Conservation (phyloP, 2,888 invertebrate species). For the Sesia bembeciformis region DNA sequence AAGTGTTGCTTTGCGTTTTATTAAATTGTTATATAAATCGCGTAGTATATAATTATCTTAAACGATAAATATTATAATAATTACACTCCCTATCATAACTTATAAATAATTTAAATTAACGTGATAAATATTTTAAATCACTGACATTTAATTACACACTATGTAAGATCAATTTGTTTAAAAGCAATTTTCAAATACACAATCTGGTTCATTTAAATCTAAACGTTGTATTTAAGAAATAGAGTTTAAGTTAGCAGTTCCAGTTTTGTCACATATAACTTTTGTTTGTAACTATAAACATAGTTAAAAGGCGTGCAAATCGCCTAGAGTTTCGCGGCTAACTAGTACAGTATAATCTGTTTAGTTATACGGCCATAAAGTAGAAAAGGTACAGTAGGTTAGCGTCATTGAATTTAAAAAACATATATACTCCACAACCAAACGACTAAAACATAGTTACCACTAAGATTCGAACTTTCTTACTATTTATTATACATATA, state of each 20-base stretch:
- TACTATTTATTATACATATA: too few species aligned
- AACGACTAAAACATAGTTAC: too few species aligned
- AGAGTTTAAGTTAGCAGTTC: neutral
- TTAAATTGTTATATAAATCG: too few species aligned
- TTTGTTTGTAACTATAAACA: neutral
- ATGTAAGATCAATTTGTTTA: neutral
- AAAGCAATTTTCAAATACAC: neutral
- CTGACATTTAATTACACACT: neutral
- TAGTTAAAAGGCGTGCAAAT: constrained; percentile 6
- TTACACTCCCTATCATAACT: too few species aligned
- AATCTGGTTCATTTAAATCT: too few species aligned
- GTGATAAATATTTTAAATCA: neutral
- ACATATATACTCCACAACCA: too few species aligned
- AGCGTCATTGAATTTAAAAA: too few species aligned
- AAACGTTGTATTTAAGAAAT: neutral
- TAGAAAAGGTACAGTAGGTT: neutral
- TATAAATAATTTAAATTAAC: too few species aligned
- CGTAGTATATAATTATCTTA: too few species aligned
- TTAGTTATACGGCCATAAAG: constrained; percentile 4
- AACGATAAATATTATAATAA: too few species aligned
- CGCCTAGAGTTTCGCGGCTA: constrained; percentile 7
- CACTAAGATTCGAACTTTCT: too few species aligned
- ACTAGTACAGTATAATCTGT: constrained; percentile 5
- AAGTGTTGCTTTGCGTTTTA: too few species aligned
- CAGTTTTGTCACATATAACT: neutral